Evolutionary conservation across 1,140 invertebrate genomes (phyloP), one percentile per base, ranked within the genome.

Genomic region (Cecropterus lyciades): DNA sequence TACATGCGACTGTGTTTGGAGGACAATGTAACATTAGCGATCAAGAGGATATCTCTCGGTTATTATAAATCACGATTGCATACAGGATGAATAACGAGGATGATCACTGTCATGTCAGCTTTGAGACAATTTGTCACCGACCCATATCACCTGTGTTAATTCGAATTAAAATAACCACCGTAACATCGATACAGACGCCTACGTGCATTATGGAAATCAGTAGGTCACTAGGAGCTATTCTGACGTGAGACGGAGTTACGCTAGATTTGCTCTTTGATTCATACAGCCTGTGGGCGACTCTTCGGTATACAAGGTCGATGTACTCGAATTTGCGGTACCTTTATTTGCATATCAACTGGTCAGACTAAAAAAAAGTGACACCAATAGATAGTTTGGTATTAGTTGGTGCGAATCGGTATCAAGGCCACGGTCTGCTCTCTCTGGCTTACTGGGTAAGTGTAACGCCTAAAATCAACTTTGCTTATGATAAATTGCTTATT

Each of bases 401-500:
- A 75, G 76, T 76, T 82, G 84, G n/a, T n/a, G n/a, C 79, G 75
- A 87, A 89, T 80, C 72, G 72, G 80, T 86, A 91, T 89, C 89
- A 91, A 91, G 89, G 89, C 70, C 83, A 87, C 55, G 73, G 78
- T 69, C 77, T 80, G 76, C 87, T 89, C 87, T 91, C 85, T 82
- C 84, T 84, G 45, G 57, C 75, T 89, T 87, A 91, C 77, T 91
- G 71, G 89, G 89, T 91, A 87, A 91, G 87, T 91, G 81, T 91
- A 91, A 89, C 89, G 83, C 81, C 83, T 83, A 83, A 88, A 90
- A 87, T 86, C 83, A 84, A 88, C 80, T 77, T 72, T 62, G 73
- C 73, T 70, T 84, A 84, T 89, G 88, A 91, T 89, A 89, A 86
- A 91, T 91, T 83, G 86, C 71, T 85, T 80, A 91, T 87, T 91